These are phyloP conservation scores for Acropora tenuis DNA, from an alignment of 64 coral and sea anemone species.

Conservation along the genomic window DNA sequence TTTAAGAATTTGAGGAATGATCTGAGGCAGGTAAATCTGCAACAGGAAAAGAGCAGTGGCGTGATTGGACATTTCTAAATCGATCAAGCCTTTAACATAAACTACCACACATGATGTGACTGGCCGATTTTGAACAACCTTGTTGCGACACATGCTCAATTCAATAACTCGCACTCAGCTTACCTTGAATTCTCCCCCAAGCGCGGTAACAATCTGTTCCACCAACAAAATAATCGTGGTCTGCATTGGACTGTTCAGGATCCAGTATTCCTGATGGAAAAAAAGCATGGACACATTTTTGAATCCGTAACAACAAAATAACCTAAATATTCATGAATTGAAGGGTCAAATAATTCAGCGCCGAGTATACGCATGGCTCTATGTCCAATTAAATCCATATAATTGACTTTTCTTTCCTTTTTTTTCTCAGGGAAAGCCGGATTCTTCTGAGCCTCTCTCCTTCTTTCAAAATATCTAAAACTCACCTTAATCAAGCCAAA, in stretches of 20 bases:
- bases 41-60: background rate
- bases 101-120: too few species aligned
- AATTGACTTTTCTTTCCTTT: too few species aligned
- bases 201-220: slow-evolving; percentile 88
- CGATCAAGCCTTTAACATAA: too few species aligned
- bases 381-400: too few species aligned
- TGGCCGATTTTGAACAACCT: too few species aligned
- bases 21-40: slow-evolving; percentile 96
- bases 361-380: too few species aligned
- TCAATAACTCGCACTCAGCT: background rate
- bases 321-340: too few species aligned
- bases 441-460: too few species aligned
- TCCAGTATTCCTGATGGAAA: slow-evolving; percentile 84
- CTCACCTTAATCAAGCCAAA: slow-evolving; percentile 93
- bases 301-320: too few species aligned
- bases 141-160: too few species aligned
- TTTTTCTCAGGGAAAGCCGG: too few species aligned
- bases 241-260: slow-evolving; percentile 94
- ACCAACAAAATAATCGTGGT: slow-evolving; percentile 92
- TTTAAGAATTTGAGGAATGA: slow-evolving; percentile 98
- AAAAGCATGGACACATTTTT: background rate
- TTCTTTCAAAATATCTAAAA: background rate
- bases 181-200: slow-evolving; percentile 99
- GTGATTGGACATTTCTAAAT: background rate
- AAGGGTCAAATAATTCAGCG: too few species aligned